Conservation (phyloP, 2,797 vertebrate species). For the Sebastiscus albofasciatus region DNA sequence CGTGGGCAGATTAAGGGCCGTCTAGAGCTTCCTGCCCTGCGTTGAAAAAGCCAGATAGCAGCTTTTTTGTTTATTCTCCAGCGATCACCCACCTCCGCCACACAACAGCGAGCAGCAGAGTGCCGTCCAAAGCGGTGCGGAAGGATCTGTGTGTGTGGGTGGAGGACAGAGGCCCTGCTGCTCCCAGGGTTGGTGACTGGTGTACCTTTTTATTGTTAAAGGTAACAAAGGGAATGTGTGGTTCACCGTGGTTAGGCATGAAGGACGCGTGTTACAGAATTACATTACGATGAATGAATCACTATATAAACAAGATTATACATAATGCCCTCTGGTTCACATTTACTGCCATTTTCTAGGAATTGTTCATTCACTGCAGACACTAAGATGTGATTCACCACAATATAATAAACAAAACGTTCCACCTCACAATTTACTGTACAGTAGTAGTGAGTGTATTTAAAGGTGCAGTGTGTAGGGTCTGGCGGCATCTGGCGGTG, state of each 20-base stretch:
- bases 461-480: neutral
- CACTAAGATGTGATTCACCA: constrained; percentile 23
- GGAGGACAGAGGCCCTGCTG: constrained; percentile 29
- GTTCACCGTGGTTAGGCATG: neutral
- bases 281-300: neutral
- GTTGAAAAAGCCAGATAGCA: constrained; percentile 33
- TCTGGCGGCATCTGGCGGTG: too few relatives aligned
- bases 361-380: neutral
- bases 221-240: constrained; percentile 12
- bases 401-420: neutral
- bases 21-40: constrained; percentile 23
- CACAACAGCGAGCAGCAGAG: constrained; percentile 4
- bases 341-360: neutral
- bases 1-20: constrained; percentile 20
- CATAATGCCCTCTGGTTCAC: neutral
- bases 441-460: neutral
- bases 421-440: neutral
- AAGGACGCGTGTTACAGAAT: neutral
- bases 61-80: constrained; percentile 21
- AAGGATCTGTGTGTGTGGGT: constrained; percentile 43
- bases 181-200: constrained; percentile 29
- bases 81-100: constrained; percentile 25
- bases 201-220: constrained; percentile 31
- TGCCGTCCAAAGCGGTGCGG: constrained; percentile 11
- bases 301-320: constrained; percentile 2